A percentile compares a stretch with the other conserved stretches of the same genome.
Evolutionary conservation across 1,140 invertebrate species (phyloP).

Genomic region (Hypsibius dujardini): DNA sequence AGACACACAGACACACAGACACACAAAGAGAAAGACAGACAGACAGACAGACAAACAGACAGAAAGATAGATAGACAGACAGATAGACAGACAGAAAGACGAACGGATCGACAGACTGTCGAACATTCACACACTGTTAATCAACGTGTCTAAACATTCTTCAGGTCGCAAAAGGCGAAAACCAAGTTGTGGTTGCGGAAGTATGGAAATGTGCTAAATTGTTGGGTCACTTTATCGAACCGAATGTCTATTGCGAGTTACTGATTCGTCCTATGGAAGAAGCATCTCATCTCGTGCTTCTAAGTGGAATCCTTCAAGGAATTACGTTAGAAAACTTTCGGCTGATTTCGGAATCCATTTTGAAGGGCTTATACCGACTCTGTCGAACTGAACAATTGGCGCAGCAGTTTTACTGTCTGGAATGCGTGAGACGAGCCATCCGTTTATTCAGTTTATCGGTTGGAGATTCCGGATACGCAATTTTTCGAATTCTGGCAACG

Average conservation of each 20-base stretch:
- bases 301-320: conserved; percentile 2
- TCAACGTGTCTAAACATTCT: too few relatives aligned
- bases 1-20: too few relatives aligned
- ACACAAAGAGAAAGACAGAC: too few relatives aligned
- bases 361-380: background rate
- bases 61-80: too few relatives aligned
- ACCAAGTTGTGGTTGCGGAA: background rate
- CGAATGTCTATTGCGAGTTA: conserved; percentile 1
- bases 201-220: background rate
- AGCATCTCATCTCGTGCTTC: background rate
- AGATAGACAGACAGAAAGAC: too few relatives aligned
- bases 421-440: background rate
- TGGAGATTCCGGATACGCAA: background rate
- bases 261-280: background rate
- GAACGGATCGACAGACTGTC: too few relatives aligned
- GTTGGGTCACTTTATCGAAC: background rate
- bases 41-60: too few relatives aligned
- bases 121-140: too few relatives aligned
- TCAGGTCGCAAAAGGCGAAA: background rate
- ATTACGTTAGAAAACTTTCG: background rate
- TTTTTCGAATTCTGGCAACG: background rate
- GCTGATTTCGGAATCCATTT: background rate
- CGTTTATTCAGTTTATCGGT: background rate
- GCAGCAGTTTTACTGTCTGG: background rate
- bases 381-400: background rate